Base-by-base conservation (phyloP, 2,113 vertebrate genomes). In the Larimichthys crocea region DNA sequence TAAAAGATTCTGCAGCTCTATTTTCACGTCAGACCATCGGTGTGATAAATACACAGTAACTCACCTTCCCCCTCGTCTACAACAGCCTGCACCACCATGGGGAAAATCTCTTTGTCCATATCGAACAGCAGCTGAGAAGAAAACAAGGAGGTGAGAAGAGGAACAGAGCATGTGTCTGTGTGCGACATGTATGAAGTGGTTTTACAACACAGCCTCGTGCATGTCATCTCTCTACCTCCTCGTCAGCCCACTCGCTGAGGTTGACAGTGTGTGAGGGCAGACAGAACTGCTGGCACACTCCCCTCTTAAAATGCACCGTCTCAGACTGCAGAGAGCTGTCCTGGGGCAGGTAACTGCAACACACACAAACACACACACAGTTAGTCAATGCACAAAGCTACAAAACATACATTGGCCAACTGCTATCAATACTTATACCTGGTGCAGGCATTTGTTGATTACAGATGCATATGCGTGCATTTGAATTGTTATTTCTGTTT, bases 231-330 rank as follows among this genome's bases (percentile, higher is more conserved):
- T 74, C 22, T 87, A 99, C 98, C 97, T 99, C 98, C 0, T 99
- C 98, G 16, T 99, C 97, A 0, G 96, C 95, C 98, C 98, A 99
- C 78, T 99, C 96, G 0, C 98, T 97, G 48, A 97, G 97, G 91
- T 99, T 98, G 59, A 99, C 95, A 0, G 96, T 97, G 88, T 99
- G 98, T 15, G 98, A 98, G 29, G 98, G 98, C 83, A 99, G 92
- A 44, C 97, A 98, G 95, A 99, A 99, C 94, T 99, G 98, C 94
- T 99, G 98, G 89, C 96, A 96, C 64, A 98, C 97, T 0, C 98
- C 98, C 3, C 96, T 91, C 93, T 98, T 98, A 89, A 97, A 99
- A 87, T 96, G 96, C 79, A 98, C 96, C 0, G 97, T 99, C 94
- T 99, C 98, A 0, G 98, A 99, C 93, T 99, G 98, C 83, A 99